Evolutionary conservation across 2,797 vertebrate genomes (phyloP), one percentile per base, ranked within the genome.

Genomic region (Staurois parvus): DNA sequence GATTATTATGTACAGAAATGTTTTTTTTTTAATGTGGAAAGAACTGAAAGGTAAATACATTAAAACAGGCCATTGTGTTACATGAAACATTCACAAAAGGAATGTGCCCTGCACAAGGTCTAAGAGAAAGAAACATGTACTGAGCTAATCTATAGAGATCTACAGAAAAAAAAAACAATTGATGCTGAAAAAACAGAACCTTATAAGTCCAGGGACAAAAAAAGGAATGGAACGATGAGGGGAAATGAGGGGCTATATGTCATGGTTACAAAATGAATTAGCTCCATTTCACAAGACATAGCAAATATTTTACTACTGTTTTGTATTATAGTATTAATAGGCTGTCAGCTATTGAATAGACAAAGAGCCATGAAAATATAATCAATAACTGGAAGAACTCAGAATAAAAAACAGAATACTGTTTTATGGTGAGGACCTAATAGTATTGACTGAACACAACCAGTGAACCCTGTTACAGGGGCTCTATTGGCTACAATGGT

Each of bases 21-120:
- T 4, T 4, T 4, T 3, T 15, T 11, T 11, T 48, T 17, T 52
- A 52, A 3, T 29, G 15, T 40, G 28, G 30, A 70, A 37, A 26
- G 30, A 52, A 80, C 21, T 80, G 76, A 72, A 77, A 79, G 76
- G 83, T 69, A 68, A 75, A 79, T 12, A 66, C 29, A 28, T 52
- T 80, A 56, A 85, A 84, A 68, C 67, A 45, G 48, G 17, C 70
- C 76, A 80, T 85, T 85, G 77, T 85, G n/a, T 85, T 74, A 28
- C 59, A 5, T 13, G 34, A 73, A 85, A n/a, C 21, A 9, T 37
- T 67, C 68, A 68, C 59, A 75, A 69, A 40, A 80, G 76, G 76
- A 79, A 85, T 79, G 67, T 76, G 72, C 45, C 29, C 56, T 79
- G 76, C 32, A 72, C 52, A 79, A 12, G 34, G 26, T 72, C 76